A percentile compares a stretch with the other conserved stretches of the same genome.
Conservation (phyloP, 2,113 vertebrate species). For the Ivindomyrus marchei region DNA sequence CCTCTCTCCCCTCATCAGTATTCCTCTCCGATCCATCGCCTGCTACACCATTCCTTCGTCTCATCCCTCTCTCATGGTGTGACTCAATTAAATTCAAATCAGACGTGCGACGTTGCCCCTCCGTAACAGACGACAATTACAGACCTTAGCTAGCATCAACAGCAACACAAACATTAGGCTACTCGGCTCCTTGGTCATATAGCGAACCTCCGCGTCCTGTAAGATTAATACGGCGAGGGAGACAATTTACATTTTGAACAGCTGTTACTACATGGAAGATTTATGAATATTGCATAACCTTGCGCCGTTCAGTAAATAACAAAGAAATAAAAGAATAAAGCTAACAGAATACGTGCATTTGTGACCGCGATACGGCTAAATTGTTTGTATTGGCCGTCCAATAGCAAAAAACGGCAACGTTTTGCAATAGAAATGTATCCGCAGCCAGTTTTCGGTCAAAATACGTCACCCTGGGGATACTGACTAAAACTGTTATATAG, state of each 20-base stretch:
- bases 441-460: neutral
- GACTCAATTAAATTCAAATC: constrained; percentile 22
- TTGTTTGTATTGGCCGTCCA: neutral
- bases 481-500: neutral
- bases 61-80: neutral
- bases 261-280: neutral
- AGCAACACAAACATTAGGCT: neutral
- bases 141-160: neutral
- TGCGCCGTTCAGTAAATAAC: constrained; percentile 7
- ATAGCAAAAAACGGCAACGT: neutral
- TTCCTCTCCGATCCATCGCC: constrained; percentile 18
- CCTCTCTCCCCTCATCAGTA: neutral
- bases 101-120: neutral
- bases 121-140: constrained; percentile 12
- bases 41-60: neutral
- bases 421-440: neutral
- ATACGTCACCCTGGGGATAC: neutral
- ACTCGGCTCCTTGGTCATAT: neutral
- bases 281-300: constrained; percentile 22
- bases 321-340: constrained; percentile 1
- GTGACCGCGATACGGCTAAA: neutral
- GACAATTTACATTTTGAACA: constrained; percentile 10
- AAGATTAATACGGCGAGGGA: constrained; percentile 10
- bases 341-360: constrained; percentile 6
- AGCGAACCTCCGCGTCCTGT: neutral